Evolutionary conservation across 2,113 vertebrate species (phyloP).

Genomic region (Bubo blakistoni): DNA sequence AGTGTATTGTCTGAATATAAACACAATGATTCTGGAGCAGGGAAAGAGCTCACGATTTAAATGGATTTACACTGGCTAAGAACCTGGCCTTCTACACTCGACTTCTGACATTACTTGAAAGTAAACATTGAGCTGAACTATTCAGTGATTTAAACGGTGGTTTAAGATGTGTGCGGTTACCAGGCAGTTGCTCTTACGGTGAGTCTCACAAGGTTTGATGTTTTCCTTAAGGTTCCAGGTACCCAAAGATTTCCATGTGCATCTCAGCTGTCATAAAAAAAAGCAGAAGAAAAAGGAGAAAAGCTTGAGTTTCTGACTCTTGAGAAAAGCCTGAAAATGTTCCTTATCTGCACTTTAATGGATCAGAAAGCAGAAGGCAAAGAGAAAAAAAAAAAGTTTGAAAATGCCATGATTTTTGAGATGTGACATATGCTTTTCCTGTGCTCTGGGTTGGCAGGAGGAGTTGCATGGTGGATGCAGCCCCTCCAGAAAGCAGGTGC

Average conservation of each 20-base stretch:
- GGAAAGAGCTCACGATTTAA: not conserved
- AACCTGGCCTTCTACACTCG: slow-evolving; percentile 47
- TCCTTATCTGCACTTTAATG: slow-evolving; percentile 33
- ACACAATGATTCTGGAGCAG: slow-evolving; percentile 52
- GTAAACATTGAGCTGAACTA: slow-evolving; percentile 45
- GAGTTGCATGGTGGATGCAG: slow-evolving; percentile 27
- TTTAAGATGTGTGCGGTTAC: not conserved
- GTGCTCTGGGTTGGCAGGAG: slow-evolving; percentile 43
- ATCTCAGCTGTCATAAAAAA: not conserved
- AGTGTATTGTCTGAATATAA: slow-evolving; percentile 68
- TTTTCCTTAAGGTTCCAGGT: slow-evolving; percentile 42
- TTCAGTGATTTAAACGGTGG: not conserved
- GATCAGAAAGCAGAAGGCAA: slow-evolving; percentile 63
- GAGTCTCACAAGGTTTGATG: not conserved
- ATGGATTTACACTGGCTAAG: slow-evolving; percentile 45
- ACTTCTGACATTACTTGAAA: slow-evolving; percentile 69
- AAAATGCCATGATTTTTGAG: slow-evolving; percentile 59
- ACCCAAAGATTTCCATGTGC: not conserved
- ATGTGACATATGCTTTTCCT: slow-evolving; percentile 61
- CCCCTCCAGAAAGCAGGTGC: slow-evolving; percentile 49
- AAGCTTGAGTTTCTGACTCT: not conserved
- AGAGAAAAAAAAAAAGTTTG: slow-evolving; percentile 51
- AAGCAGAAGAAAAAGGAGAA: not conserved
- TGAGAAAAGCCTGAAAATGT: slow-evolving; percentile 34
- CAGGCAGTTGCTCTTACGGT: not conserved